Base-by-base conservation (phyloP, 2,113 vertebrate species). In the Athene noctua region DNA sequence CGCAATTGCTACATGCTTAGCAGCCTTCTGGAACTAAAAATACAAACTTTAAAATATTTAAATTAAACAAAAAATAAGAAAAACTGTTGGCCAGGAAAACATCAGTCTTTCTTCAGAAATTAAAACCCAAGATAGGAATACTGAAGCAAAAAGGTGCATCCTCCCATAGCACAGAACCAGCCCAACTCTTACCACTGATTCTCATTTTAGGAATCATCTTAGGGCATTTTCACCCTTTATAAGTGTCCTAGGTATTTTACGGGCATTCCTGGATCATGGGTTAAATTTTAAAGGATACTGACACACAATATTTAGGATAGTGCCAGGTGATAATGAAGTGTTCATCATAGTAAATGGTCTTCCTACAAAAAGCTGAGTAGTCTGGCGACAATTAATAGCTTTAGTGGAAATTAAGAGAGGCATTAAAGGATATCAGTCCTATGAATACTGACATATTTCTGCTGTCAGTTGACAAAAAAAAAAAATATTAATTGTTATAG, bases 401-500 rank as follows among this genome's bases (percentile, higher is more conserved):
- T 51, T 6, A 67, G 81, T 57, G 59, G 78, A 95, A 97, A 86
- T 88, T 80, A 96, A 83, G 77, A 92, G 42, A 73, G 58, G 44
- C 40, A 72, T 84, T 88, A 80, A 52, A 72, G 62, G 55, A 79
- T 68, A 95, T 67, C 67, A 92, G 23, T 72, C 54, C 62, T 77
- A 3, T 62, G 73, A 96, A 94, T 15, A 34, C 42, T 70, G 73
- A 70, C 72, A 58, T 61, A 92, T 79, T 96, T 90, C 74, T 88
- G 18, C 42, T 36, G 55, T 74, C 95, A 92, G 74, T 34, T 94
- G 52, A 47, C 46, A 65, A 65, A n/a, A 66, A 90, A 78, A 75
- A 72, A 72, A 79, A 62, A 84, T 10, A 92, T 94, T 94, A 68
- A 94, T 90, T 92, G 73, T 73, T 96, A 4, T 30, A 91, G 79